A percentile compares a stretch with the other conserved stretches of the same genome.
These are phyloP conservation scores for Hyposoter didymator DNA, from an alignment of 2,888 invertebrate species.

Conservation along the genomic window DNA sequence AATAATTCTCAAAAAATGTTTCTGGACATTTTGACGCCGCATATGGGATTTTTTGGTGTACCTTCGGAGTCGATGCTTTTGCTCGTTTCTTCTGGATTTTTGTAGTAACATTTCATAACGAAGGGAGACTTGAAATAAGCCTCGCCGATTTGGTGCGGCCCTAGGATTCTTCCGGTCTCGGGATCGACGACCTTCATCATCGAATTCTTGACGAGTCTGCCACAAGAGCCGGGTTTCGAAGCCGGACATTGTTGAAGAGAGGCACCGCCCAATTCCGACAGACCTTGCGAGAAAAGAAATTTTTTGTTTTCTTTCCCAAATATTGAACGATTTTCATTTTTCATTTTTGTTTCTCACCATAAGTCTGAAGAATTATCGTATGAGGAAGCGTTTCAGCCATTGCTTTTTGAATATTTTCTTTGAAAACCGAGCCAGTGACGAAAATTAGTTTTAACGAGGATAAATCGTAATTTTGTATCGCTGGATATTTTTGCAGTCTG, in stretches of 20 bases:
- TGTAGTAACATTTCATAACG: conserved; percentile 63
- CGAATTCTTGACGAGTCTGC: conserved; percentile 53
- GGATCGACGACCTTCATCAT: too few species aligned
- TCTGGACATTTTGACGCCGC: too few species aligned
- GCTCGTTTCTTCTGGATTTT: conserved; percentile 69
- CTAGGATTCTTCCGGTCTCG: too few species aligned
- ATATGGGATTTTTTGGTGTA: conserved; percentile 22
- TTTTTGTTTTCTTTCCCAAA: too few species aligned
- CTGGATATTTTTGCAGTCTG: conserved; percentile 65
- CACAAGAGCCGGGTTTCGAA: conserved; percentile 74
- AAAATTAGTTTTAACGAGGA: conserved; percentile 64
- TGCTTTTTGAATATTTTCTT: conserved; percentile 58
- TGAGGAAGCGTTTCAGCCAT: conserved; percentile 61
- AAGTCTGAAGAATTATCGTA: conserved; percentile 65
- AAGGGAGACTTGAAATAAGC: too few species aligned
- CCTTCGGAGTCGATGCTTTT: conserved; percentile 72
- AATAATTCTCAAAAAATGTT: too few species aligned
- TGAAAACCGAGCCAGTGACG: conserved; percentile 70
- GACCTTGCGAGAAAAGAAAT: conserved; percentile 68
- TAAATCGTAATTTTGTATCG: conserved; percentile 67
- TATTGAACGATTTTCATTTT: not conserved
- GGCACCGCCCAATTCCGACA: conserved; percentile 74
- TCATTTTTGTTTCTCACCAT: conserved; percentile 66
- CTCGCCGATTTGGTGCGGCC: too few species aligned
- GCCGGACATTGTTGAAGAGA: conserved; percentile 54